Conservation (phyloP, 2,797 vertebrate genomes). For the Melanogrammus aeglefinus region DNA sequence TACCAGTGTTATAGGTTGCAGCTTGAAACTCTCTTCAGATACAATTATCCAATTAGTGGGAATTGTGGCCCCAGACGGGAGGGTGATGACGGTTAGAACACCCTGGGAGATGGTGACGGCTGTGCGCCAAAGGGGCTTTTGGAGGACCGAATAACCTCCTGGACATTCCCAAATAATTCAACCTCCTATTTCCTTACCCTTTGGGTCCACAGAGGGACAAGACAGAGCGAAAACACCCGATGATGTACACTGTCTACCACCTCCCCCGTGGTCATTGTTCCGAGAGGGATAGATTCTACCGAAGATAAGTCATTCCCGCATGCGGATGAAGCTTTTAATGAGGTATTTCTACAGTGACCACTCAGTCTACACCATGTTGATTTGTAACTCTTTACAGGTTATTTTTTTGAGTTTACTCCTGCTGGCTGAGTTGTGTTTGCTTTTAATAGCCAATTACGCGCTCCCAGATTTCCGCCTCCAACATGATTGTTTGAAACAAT, state of each 20-base stretch:
- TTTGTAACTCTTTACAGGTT: not conserved
- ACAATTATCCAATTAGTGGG: conserved; percentile 72
- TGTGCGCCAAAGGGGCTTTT: conserved; percentile 39
- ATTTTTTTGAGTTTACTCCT: not conserved
- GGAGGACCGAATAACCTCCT: conserved; percentile 8
- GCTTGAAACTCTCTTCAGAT: conserved; percentile 53
- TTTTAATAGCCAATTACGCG: not conserved
- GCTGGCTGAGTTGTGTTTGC: not conserved
- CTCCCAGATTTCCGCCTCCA: not conserved
- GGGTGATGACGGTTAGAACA: conserved; percentile 59
- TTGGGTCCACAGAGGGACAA: conserved; percentile 8
- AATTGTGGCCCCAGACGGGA: conserved; percentile 46
- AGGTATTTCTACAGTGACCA: not conserved
- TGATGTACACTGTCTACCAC: not conserved
- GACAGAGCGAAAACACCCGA: not conserved
- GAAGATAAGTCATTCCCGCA: not conserved
- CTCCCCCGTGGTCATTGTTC: not conserved
- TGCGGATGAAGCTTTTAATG: too few species aligned
- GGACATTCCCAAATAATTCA: conserved; percentile 10
- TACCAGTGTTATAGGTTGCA: conserved; percentile 37
- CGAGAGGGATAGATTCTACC: not conserved
- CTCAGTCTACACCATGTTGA: not conserved
- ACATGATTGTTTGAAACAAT: not conserved
- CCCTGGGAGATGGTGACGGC: conserved; percentile 41
- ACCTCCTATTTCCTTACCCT: conserved; percentile 4